Evolutionary conservation across 2,888 invertebrate genomes (phyloP), one percentile per base, ranked within the genome.

Genomic region (Diplolepis rosae): DNA sequence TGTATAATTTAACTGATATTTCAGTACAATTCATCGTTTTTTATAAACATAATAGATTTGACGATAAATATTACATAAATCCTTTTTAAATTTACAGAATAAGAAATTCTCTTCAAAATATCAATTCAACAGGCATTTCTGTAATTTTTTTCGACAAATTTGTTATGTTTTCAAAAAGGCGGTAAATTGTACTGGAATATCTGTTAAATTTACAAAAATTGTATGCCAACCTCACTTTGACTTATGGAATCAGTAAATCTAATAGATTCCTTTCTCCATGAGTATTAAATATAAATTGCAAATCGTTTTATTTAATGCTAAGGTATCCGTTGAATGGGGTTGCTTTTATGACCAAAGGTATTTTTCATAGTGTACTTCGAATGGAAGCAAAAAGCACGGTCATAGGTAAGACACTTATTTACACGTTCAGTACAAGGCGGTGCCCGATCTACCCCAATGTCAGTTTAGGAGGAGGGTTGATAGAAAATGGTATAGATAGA

Each of bases 401-500:
- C 18, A 9, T n/a, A 45, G 18, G 18, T 45, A 45, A 45, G 35
- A 35, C 22, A 61, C 61, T 32, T 61, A 39, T 39, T 32, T 61
- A n/a, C 13, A 24, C 35, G 39, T 39, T 61, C 13, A 35, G 61
- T 39, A 39, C 22, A 39, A 18, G 32, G 22, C 15, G 39, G 39
- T 52, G 52, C 69, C 27, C 65, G 78, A 77, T 77, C 78, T 75
- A 78, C 72, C 78, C 72, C 79, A 81, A 79, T 74, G 72, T 76
- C 73, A 61, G 61, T 61, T 61, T 61, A 39, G 28, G 28, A 39
- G 22, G 30, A 24, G 18, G 61, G 39, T 30, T 18, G 56, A 39
- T n/a, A 7, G 22, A 61, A 24, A 24, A 61, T 70, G 68, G 51
- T 68, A 52, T 66, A 52, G 72, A 74, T 68, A 69, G 72, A 52